These are phyloP conservation scores for Acanthopagrus latus DNA, from an alignment of 2,797 vertebrate genomes.

Conservation along the genomic window DNA sequence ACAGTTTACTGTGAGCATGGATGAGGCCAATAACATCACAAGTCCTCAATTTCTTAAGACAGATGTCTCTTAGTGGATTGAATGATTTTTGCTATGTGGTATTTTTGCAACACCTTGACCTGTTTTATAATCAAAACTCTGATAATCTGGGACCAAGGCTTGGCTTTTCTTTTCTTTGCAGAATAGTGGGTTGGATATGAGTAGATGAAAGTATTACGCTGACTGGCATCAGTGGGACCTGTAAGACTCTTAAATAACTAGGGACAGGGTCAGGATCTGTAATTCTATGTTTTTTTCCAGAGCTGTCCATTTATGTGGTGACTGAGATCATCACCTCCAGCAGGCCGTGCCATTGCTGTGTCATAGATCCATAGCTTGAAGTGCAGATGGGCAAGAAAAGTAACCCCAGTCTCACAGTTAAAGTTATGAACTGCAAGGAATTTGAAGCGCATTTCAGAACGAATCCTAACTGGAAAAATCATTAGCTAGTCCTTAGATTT, in stretches of 20 bases:
- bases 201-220: constrained; percentile 30
- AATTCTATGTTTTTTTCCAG: constrained; percentile 61
- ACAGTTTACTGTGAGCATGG: too few relatives aligned
- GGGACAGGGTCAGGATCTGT: constrained; percentile 28
- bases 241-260: constrained; percentile 40
- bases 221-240: constrained; percentile 33
- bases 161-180: constrained; percentile 22
- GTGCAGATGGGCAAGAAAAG: constrained; percentile 43
- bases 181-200: constrained; percentile 3
- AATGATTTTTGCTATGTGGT: too few relatives aligned
- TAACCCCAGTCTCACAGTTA: constrained; percentile 46
- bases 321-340: constrained; percentile 64
- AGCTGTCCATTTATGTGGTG: constrained; percentile 42
- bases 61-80: too few relatives aligned
- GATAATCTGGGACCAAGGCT: neutral
- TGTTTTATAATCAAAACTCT: too few relatives aligned
- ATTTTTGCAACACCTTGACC: too few relatives aligned
- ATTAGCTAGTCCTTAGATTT: constrained; percentile 59
- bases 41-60: too few relatives aligned
- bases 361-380: constrained; percentile 51
- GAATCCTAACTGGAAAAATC: constrained; percentile 66
- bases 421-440: constrained; percentile 69
- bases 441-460: constrained; percentile 60
- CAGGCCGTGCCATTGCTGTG: constrained; percentile 41
- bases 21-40: too few relatives aligned